Conservation (phyloP, 2,797 vertebrate species). For the Tangara arthus region DNA sequence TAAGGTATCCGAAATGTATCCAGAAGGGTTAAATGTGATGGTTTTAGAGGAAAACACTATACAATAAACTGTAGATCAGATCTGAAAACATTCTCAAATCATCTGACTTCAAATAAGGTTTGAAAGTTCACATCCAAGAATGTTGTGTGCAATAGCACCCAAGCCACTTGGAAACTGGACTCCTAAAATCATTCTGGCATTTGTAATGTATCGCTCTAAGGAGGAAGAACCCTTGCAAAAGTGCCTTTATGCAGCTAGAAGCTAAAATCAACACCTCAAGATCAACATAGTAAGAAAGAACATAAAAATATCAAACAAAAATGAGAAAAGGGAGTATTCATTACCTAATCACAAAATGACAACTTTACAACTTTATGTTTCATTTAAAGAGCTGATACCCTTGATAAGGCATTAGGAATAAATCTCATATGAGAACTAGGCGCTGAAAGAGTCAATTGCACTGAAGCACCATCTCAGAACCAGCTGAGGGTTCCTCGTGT, state of each 20-base stretch:
- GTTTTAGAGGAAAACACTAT: neutral
- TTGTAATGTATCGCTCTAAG: neutral
- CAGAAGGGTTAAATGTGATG: neutral
- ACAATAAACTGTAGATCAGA: neutral
- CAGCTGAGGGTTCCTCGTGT: neutral
- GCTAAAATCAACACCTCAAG: neutral
- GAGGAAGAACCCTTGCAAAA: neutral
- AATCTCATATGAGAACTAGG: neutral
- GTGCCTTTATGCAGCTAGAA: neutral
- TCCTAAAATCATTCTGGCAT: neutral
- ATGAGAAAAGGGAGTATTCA: neutral
- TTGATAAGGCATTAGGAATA: neutral
- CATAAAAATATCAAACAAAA: neutral
- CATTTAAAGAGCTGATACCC: neutral
- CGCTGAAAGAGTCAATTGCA: neutral
- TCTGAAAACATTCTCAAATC: neutral
- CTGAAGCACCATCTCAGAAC: neutral
- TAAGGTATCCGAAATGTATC: neutral
- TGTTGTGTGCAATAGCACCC: neutral
- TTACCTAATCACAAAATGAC: neutral
- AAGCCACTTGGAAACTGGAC: neutral
- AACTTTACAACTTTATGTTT: neutral
- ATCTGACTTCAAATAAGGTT: neutral
- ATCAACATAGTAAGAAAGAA: neutral
- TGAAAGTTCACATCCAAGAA: neutral